phyloP scores from a whole-genome alignment of 23 tunicate species.

The Styela plicata region DNA sequence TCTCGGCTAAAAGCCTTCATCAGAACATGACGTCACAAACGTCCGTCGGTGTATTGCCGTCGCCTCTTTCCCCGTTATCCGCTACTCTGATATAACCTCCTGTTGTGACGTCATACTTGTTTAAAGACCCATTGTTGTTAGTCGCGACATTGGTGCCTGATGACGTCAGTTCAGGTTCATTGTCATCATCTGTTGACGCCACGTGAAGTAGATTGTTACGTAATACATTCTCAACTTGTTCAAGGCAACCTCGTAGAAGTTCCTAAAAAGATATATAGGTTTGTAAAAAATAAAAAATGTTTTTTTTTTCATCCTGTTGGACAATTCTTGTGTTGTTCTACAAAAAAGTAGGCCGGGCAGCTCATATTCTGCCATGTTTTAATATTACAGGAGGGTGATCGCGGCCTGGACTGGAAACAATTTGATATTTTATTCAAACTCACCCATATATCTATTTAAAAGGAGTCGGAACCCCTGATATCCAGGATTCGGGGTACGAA shows the following conservation, averaged over 20 bases:
- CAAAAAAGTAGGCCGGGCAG: too few relatives aligned
- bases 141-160: neutral
- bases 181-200: neutral
- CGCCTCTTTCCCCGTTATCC: slow-evolving; percentile 24
- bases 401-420: too few relatives aligned
- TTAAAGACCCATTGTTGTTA: slow-evolving; percentile 10
- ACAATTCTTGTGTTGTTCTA: too few relatives aligned
- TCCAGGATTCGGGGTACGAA: too few relatives aligned
- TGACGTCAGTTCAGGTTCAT: neutral
- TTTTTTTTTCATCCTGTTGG: too few relatives aligned
- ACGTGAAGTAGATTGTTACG: slow-evolving; percentile 8
- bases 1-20: too few relatives aligned
- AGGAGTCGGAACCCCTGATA: too few relatives aligned
- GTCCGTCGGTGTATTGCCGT: slow-evolving; percentile 37
- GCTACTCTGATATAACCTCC: slow-evolving; percentile 18
- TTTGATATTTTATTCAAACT: too few relatives aligned
- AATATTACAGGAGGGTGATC: too few relatives aligned
- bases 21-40: slow-evolving; percentile 35
- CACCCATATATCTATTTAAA: too few relatives aligned
- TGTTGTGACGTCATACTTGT: slow-evolving; percentile 22
- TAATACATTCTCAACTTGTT: slow-evolving; percentile 58
- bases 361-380: too few relatives aligned
- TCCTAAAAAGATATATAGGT: slow-evolving; percentile 45
- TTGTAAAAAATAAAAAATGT: too few relatives aligned
- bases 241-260: slow-evolving; percentile 57